phyloP scores from a whole-genome alignment of 2,797 vertebrate genomes.

The Molossus molossus region DNA sequence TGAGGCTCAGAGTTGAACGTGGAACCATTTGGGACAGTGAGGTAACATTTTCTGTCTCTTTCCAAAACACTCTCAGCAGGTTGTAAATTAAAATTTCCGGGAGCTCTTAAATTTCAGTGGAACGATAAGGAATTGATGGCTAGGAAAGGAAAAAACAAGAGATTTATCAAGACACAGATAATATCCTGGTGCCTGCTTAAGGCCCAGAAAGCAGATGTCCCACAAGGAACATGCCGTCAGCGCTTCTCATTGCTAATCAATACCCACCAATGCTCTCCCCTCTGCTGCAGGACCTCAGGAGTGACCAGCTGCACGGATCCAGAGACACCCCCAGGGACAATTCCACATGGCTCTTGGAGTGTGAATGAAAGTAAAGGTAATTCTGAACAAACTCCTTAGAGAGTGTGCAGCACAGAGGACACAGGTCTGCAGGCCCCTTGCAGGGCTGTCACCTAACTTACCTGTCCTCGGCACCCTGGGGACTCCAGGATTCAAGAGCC shows the following conservation, averaged over 20 bases:
- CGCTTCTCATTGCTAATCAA: not conserved
- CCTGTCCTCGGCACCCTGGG: not conserved
- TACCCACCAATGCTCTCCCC: not conserved
- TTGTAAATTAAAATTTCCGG: constrained; percentile 5
- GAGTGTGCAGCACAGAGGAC: not conserved
- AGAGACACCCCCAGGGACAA: not conserved
- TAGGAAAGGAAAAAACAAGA: constrained; percentile 24
- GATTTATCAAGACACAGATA: not conserved
- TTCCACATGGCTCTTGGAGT: not conserved
- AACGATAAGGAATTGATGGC: not conserved
- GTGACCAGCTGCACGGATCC: not conserved
- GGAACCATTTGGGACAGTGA: constrained; percentile 23
- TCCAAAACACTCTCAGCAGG: constrained; percentile 44
- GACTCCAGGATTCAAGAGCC: not conserved
- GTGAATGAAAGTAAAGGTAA: not conserved
- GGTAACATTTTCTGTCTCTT: constrained; percentile 48
- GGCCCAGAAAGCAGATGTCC: not conserved
- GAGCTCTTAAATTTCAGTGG: not conserved
- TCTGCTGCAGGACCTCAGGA: not conserved
- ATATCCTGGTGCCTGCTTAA: not conserved
- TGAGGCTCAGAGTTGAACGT: not conserved
- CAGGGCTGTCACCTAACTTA: not conserved
- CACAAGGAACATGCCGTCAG: not conserved
- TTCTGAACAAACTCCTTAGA: constrained; percentile 11
- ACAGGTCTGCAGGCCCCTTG: not conserved